Evolutionary conservation across 2,888 invertebrate species (phyloP), one percentile per base, ranked within the genome.

Genomic region (Stegana nigrithorax): DNA sequence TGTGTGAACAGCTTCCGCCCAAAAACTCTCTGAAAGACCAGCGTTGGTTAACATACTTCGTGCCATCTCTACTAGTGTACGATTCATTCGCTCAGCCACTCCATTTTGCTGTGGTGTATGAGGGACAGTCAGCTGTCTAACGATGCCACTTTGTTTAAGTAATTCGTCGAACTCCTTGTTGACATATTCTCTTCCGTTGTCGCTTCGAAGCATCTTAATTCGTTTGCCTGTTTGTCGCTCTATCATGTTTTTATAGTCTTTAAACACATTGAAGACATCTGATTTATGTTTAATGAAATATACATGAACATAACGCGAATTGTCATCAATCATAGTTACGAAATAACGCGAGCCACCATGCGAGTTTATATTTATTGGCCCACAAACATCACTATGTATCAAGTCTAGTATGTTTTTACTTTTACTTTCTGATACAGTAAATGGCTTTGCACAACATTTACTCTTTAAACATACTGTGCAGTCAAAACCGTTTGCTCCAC

Each of bases 31-130:
- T 26, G 57, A 21, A n/a, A 58, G 21, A 17, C 42, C 50, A 10
- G 64, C 64, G 21, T 64, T 60, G 5, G 39, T 36, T 55, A 55
- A 36, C 51, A 59, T 59, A 36, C 64, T 59, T 39, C 45, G 10
- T 36, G 36, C 29, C 29, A 29, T 29, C 29, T 29, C 29, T 10
- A 36, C 36, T 21, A 36, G 29, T 7, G 36, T 55, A 32, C 55
- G 39, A n/a, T 55, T 55, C 36, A 21, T 32, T 3, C 39, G 32
- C 32, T 55, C 55, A 17, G 53, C 17, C 6, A 57, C 26, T 8
- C 57, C 57, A 25, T 57, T 57, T 14, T 57, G 42, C 44, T 57
- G 56, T 1, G 56, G 36, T 36, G 32, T 55, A n/a, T 55, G 36
- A 4, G 55, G 55, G 3, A n/a, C 55, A 14, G 55, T 55, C 17